These are phyloP conservation scores for Polylopha cassiicola DNA, from an alignment of 2,888 invertebrate genomes.

Conservation along the genomic window DNA sequence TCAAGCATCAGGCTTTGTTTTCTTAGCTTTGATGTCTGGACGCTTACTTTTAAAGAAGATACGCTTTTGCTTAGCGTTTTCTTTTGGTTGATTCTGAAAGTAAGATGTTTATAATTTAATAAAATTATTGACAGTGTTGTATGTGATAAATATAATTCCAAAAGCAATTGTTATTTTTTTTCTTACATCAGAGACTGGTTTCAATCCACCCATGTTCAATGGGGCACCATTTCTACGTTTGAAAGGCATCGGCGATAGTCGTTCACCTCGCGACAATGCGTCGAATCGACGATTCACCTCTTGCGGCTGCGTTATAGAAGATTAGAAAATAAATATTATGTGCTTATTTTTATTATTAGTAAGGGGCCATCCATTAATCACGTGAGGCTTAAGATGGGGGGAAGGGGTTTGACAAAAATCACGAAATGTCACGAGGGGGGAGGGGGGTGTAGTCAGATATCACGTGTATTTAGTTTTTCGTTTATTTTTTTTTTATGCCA, in stretches of 20 bases:
- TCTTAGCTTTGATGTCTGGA: slow-evolving; percentile 28
- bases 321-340: not conserved
- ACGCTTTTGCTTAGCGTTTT: slow-evolving; percentile 30
- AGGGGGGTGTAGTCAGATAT: no score
- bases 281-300: slow-evolving; percentile 41
- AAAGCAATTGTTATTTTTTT: no score
- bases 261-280: slow-evolving; percentile 37
- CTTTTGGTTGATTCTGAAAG: slow-evolving; percentile 33
- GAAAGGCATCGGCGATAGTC: slow-evolving; percentile 30
- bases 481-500: no score
- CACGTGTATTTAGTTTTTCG: no score
- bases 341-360: not conserved
- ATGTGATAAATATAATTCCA: no score
- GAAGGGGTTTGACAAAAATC: no score
- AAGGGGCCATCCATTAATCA: no score
- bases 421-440: no score
- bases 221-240: slow-evolving; percentile 25
- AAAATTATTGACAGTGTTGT: no score
- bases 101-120: slow-evolving; percentile 29
- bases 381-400: no score
- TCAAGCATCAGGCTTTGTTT: slow-evolving; percentile 22
- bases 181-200: slow-evolving; percentile 1
- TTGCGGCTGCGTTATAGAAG: slow-evolving; percentile 24
- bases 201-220: not conserved
- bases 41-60: slow-evolving; percentile 38